Evolutionary conservation across 2,888 invertebrate genomes (phyloP), one percentile per base, ranked within the genome.

Genomic region (Amphimallon solstitiale): DNA sequence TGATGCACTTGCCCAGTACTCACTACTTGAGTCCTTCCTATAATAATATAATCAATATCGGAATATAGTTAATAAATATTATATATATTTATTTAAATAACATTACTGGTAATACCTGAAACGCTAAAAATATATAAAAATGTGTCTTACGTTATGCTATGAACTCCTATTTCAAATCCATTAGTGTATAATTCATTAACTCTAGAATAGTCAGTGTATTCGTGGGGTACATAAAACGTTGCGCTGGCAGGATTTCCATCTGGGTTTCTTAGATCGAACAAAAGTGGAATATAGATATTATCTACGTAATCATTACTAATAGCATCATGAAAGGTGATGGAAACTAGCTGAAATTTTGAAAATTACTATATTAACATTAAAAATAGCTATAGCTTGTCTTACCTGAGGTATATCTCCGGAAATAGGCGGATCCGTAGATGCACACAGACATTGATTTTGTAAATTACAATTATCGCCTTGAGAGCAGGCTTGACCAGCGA

Each of bases 141-240:
- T 29, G 2, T 7, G 23, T 56, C 81, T 71, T 88, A 89, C 17
- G 84, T 85, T 29, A 91, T 86, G 5, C 90, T 90, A 76, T 91
- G 90, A 0, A 89, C 82, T 0, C 86, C 90, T 2, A 92, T 88
- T 78, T 91, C 91, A 68, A 85, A 87, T 0, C 91, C 88, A 3
- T 79, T 74, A 49, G 82, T 77, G 72, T 87, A 87, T 0, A 92
- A 81, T 48, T 86, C 84, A 73, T 89, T 87, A 5, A 90, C 83
- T 63, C 74, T 70, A 7, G 81, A 79, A 65, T 81, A 81, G 64
- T 80, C 87, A 0, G 90, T 90, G 77, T 91, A 92, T 70, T 91
- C 89, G 74, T 93, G 92, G 29, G 87, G 89, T 40, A 92, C 84
- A 78, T 87, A 93, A 81, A 90, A 90, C 0, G 92, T 92, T 40